Base-by-base conservation (phyloP, 2,113 vertebrate genomes). In the Dascyllus trimaculatus region DNA sequence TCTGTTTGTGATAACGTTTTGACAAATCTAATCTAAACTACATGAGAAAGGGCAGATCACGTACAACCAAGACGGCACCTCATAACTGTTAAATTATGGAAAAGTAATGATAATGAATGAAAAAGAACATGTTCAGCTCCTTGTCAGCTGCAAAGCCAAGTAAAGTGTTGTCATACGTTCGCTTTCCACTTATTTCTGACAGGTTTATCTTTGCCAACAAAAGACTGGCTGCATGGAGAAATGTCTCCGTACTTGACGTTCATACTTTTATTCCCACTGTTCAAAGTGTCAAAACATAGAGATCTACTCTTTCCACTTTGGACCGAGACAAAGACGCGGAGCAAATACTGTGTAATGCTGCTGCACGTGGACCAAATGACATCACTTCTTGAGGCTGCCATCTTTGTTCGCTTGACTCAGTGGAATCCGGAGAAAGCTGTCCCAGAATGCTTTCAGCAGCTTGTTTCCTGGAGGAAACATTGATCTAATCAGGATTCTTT, bases 201-300 rank as follows among this genome's bases (percentile, higher is more conserved):
- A 43, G 25, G 62, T 69, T 77, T 15, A 76, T 72, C 17, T 59
- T 54, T 53, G 69, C 59, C 68, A 88, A 66, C n/a, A 71, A 77
- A 53, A 48, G 0, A 56, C 25, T 61, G 59, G 29, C 45, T 65
- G 22, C 24, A 64, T 46, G 25, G 46, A 53, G 51, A 62, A 75
- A 59, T 19, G 10, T 43, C 57, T 71, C 26, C 38, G 45, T 65
- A 5, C 35, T 49, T 68, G 18, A 59, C 25, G 52, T 48, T 76
- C 48, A 21, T 48, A 46, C 38, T 56, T n/a, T 65, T 40, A 45
- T 43, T 70, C 25, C 62, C 64, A 54, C 24, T 19, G 51, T 67
- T 69, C 52, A 57, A 71, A 62, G 29, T 74, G 56, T 78, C 60
- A 80, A 71, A 81, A 56, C 24, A 43, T 56, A 18, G 62, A 48